A percentile compares a stretch with the other conserved stretches of the same genome.
phyloP scores from a whole-genome alignment of 2,113 vertebrate genomes.

The Cervus canadensis region DNA sequence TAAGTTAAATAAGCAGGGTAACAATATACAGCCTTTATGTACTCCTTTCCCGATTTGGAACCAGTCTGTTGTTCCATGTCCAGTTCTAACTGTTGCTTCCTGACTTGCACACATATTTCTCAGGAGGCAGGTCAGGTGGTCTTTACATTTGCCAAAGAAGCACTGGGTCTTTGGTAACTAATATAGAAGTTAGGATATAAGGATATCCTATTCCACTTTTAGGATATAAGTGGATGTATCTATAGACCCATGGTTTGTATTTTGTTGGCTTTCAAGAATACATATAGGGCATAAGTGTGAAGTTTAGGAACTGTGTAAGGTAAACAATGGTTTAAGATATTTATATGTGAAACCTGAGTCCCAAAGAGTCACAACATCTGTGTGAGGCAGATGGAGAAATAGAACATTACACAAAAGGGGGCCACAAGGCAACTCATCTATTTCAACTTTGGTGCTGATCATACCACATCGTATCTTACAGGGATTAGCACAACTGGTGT shows the following conservation, averaged over 20 bases:
- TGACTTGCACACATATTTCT: background rate
- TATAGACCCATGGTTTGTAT: background rate
- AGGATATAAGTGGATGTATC: background rate
- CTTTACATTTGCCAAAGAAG: background rate
- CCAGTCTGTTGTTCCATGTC: background rate
- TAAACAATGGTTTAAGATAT: background rate
- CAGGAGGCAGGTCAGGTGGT: background rate
- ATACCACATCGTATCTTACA: background rate
- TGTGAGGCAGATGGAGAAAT: background rate
- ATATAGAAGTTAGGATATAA: background rate
- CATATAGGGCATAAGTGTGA: background rate
- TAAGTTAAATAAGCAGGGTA: background rate
- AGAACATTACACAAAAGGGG: background rate
- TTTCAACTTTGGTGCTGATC: background rate
- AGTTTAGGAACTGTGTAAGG: background rate
- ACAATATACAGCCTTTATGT: background rate
- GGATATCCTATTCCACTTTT: no score
- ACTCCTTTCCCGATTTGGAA: background rate
- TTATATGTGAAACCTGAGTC: background rate
- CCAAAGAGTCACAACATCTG: background rate
- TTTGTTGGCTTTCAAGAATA: background rate
- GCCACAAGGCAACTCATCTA: background rate
- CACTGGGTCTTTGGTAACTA: background rate
- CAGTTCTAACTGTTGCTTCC: background rate
- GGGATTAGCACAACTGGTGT: background rate